Evolutionary conservation across 1,140 invertebrate genomes (phyloP), one percentile per base, ranked within the genome.

Genomic region (Adoxophyes honmai): DNA sequence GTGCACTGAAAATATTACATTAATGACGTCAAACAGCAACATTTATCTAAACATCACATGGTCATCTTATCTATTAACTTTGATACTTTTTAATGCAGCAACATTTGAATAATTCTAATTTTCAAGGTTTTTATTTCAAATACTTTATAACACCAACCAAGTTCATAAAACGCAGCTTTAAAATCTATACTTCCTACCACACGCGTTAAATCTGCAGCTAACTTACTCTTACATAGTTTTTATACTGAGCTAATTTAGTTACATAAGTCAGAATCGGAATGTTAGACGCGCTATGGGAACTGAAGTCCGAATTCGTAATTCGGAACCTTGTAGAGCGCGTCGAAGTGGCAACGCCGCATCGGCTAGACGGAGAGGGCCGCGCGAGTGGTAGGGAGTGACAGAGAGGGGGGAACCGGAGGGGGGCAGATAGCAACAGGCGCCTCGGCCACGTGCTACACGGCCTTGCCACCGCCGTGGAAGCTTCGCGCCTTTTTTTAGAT

Each of bases 401-500:
- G 58, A 57, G 42, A 37, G 59, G 54, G 59, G 64, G 9, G 34
- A 1, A 36, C 8, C n/a, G 6, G n/a, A 28, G 21, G 62, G 67
- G 56, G 63, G 66, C 64, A 38, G 69, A 59, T 85, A 85, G 84
- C 81, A 87, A 87, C 84, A 85, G 80, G 84, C 81, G 79, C 73
- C 77, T 60, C 59, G 60, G 67, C 75, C 75, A 73, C 73, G 73
- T 80, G 75, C 62, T 74, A 57, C 28, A 60, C 78, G 84, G 75
- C 81, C 84, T 85, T 85, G 81, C 79, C 74, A 76, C 71, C 70
- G 68, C 62, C 62, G 60, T 83, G 62, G 75, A 74, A 75, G 73
- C 76, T 78, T 85, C 78, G 84, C 80, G 80, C 80, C 78, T 82
- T 87, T 78, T 75, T 87, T 81, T 80, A 81, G 75, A 83, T 86